Evolutionary conservation across 2,888 invertebrate genomes (phyloP).

Genomic region (Agrotis puta): DNA sequence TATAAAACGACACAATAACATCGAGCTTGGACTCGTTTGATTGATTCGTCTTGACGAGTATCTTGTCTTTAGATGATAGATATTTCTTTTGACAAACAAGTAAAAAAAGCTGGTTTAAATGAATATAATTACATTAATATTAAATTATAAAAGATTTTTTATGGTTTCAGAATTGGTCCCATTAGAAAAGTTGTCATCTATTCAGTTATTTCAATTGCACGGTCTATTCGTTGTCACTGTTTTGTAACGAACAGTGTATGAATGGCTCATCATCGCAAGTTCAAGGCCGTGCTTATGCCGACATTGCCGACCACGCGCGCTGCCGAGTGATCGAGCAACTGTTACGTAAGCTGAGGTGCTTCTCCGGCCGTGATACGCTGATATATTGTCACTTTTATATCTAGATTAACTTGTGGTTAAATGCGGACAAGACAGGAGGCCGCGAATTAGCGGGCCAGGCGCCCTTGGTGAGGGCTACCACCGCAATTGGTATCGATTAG

Average conservation of each 20-base stretch:
- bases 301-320: background rate
- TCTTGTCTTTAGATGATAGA: too few relatives aligned
- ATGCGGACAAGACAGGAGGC: too few relatives aligned
- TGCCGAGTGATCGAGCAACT: background rate
- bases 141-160: too few relatives aligned
- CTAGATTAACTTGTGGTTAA: too few relatives aligned
- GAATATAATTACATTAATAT: too few relatives aligned
- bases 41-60: too few relatives aligned
- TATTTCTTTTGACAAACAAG: too few relatives aligned
- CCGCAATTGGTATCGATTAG: background rate
- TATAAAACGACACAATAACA: too few relatives aligned
- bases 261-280: slow-evolving; percentile 35
- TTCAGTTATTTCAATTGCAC: background rate
- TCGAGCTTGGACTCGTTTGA: too few relatives aligned
- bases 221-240: background rate
- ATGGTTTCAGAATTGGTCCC: background rate
- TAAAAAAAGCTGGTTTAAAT: too few relatives aligned
- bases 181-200: background rate
- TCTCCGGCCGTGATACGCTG: slow-evolving; percentile 4
- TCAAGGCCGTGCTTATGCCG: slow-evolving; percentile 21
- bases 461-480: background rate
- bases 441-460: too few relatives aligned
- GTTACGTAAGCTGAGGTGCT: slow-evolving; percentile 26
- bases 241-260: background rate
- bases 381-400: background rate